Base-by-base conservation (phyloP, 2,113 vertebrate genomes). In the Eulemur rufifrons region DNA sequence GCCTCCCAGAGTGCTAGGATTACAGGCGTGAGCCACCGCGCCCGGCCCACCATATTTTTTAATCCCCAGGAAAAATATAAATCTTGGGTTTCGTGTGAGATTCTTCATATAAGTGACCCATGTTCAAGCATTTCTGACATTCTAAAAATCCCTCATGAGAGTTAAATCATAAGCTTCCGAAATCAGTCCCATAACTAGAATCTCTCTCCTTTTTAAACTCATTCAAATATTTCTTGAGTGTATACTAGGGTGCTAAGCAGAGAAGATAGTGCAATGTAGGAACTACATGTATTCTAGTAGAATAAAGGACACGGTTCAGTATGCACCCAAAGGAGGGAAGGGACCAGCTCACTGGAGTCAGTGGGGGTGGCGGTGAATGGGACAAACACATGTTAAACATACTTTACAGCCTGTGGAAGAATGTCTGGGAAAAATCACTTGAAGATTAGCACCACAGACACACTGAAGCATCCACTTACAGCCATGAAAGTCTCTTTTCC, bases 51-150 rank as follows among this genome's bases (percentile, higher is more conserved):
- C 84, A 1, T 69, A 78, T 71, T 86, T 93, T n/a, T 82, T 94
- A 88, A 76, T 76, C 81, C 42, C 52, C n/a, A 89, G 68, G n/a
- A 94, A 85, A 77, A 81, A 71, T 23, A 85, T 8, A 86, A 91
- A 94, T 32, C 54, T 59, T 74, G 47, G 68, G 32, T 9, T 94
- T 85, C 56, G 13, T 6, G n/a, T 54, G 39, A 73, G 29, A 90
- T 8, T 64, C 76, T 84, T 78, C 29, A 15, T 12, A 45, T 76
- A 74, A 69, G 64, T 42, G 25, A 69, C 64, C 59, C 27, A 80
- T 47, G 61, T 66, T 93, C 73, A 93, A 89, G 92, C 59, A 77
- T 47, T 78, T 86, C 9, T 81, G 42, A 80, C 32, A 42, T 23
- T 52, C 61, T 45, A 37, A 63, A 88, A 93, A 81, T 64, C 37